Base-by-base conservation (phyloP, 2,797 vertebrate genomes). In the Margarornis squamiger region DNA sequence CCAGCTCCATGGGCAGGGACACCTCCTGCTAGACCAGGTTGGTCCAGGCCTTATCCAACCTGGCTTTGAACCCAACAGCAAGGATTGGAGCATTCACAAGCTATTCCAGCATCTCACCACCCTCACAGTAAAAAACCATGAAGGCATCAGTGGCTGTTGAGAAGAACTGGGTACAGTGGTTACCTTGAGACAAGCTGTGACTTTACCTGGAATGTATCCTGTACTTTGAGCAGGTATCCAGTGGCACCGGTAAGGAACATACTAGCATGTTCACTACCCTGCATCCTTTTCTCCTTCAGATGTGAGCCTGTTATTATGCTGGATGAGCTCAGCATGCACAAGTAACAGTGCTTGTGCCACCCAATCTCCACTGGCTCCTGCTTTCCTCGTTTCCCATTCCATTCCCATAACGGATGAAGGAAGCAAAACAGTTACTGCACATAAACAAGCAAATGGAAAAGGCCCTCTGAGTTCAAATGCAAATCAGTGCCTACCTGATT, bases 401-500 rank as follows among this genome's bases (percentile, higher is more conserved):
- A n/a, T 34, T 88, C 34, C 41, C 67, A 34, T 19, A 55, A 51
- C 0, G 4, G 51, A 43, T 8, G 65, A 65, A 71, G 49, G 48
- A 94, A 92, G 39, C 57, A 23, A 38, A 86, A 19, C 30, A 58
- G 39, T 24, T 27, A 41, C 52, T 38, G 32, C 30, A 49, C 23
- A 17, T 20, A 17, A 76, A 52, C n/a, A 52, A 73, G 71, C 54
- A 72, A 81, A 55, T 10, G 10, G 39, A 84, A 88, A 55, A 92
- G 32, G 52, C 16, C n/a, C 52, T 43, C 65, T 3, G 39, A 81
- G 43, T 62, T 63, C 22, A 70, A 73, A 85, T 4, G 39, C 48
- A 70, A 95, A 95, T 46, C 81, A 62, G 32, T 6, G 38, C 95
- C 88, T 97, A 99, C 99, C 99, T 99, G 98, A 99, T 99, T 99